Percentiles rank a stretch among this genome's conserved stretches.
Conservation (phyloP, 2,113 vertebrate genomes). For the Brachirus orientalis region DNA sequence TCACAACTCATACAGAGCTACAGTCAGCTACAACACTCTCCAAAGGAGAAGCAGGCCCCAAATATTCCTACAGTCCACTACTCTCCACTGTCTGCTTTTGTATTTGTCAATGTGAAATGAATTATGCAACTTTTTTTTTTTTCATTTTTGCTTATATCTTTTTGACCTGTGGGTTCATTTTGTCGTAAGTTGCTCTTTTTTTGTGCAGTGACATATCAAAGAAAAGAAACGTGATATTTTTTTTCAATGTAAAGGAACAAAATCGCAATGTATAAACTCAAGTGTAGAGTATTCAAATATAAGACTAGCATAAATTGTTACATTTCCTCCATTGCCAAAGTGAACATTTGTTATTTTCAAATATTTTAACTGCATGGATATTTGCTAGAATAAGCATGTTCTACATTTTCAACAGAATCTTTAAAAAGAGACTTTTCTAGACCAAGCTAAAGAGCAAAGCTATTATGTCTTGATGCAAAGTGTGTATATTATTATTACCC, state of each 20-base stretch:
- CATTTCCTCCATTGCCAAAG: constrained; percentile 79
- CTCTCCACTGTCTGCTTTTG: constrained; percentile 67
- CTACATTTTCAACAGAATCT: constrained; percentile 67
- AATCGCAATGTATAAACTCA: constrained; percentile 66
- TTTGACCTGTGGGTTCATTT: constrained; percentile 71
- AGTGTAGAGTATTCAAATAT: constrained; percentile 63
- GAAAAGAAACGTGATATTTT: constrained; percentile 40
- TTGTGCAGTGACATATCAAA: constrained; percentile 78
- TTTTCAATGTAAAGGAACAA: constrained; percentile 75
- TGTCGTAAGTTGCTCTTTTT: constrained; percentile 79
- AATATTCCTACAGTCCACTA: constrained; percentile 61
- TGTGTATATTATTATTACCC: constrained; percentile 54
- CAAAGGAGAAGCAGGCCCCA: constrained; percentile 32
- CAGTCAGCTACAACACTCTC: constrained; percentile 13
- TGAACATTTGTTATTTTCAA: constrained; percentile 69
- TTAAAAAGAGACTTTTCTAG: constrained; percentile 61
- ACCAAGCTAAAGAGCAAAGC: constrained; percentile 62
- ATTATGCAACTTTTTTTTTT: constrained; percentile 69
- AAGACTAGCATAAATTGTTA: no score
- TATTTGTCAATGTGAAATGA: constrained; percentile 73
- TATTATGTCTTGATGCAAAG: constrained; percentile 73
- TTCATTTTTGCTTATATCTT: constrained; percentile 53
- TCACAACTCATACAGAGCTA: constrained; percentile 9
- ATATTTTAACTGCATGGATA: constrained; percentile 76
- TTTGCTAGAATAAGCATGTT: constrained; percentile 78